Base-by-base conservation (phyloP, 1,140 invertebrate genomes). In the Drosophila albomicans region DNA sequence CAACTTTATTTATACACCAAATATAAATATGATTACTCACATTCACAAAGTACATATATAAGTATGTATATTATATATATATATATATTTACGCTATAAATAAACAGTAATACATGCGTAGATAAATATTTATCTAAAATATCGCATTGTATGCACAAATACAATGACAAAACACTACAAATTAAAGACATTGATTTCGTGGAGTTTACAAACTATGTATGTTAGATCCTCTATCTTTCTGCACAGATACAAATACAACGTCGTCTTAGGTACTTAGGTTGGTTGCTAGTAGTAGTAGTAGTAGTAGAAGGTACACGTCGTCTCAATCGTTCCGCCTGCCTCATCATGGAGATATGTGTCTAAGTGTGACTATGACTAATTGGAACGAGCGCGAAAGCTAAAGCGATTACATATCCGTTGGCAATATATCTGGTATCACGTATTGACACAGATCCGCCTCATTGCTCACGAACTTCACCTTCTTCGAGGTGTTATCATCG, bases 371-470 rank as follows among this genome's bases (percentile, higher is more conserved):
- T 87, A 87, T 48, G 28, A 82, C 80, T 82, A 84, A 75, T 52
- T 76, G 48, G 20, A 54, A 52, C 38, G 43, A 52, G 20, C 20
- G 20, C 20, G 20, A 25, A 25, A 25, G 20, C 0, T 25, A 25
- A 67, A 11, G 16, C 16, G 16, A 77, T 93, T 94, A 96, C 93
- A 95, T 95, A 92, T 95, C 94, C 20, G 93, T 94, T 56, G 96
- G 96, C 76, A 96, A 93, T 79, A 96, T 96, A 88, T 96, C 96
- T 10, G 96, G 96, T 93, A 96, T 96, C 67, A 96, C 89, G 91
- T 96, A 95, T 75, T 95, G 94, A 87, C 96, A 96, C 10, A 96
- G 92, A 71, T 96, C 95, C 82, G 94, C 93, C 85, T 96, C 95
- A 43, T 94, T 94, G 81, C 92, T 93, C 0, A 96, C 95, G 93